Conservation (phyloP, 2,888 invertebrate species). For the Polietes domitor region DNA sequence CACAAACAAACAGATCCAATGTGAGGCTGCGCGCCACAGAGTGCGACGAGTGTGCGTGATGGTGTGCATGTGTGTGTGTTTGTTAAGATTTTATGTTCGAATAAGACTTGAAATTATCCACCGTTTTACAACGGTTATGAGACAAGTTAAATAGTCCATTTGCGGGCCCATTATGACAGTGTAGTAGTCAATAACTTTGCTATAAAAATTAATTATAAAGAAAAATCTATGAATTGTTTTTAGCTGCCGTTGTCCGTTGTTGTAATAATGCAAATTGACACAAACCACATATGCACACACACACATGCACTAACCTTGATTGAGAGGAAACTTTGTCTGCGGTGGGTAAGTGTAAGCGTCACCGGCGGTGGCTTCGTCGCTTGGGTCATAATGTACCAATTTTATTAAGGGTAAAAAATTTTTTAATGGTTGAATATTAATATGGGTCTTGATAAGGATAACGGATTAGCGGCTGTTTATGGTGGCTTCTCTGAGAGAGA, state of each 20-base stretch:
- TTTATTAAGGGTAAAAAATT: slow-evolving; percentile 28
- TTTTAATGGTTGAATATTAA: slow-evolving; percentile 23
- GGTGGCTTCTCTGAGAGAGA: not conserved
- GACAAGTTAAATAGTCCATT: slow-evolving; percentile 63
- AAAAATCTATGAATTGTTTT: slow-evolving; percentile 43
- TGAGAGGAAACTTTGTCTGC: slow-evolving; percentile 14
- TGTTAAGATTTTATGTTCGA: slow-evolving; percentile 33
- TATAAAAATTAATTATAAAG: slow-evolving; percentile 66
- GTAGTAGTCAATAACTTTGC: slow-evolving; percentile 63
- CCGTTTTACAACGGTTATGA: slow-evolving; percentile 56
- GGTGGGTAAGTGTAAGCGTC: not conserved
- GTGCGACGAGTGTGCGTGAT: not conserved
- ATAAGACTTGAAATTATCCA: slow-evolving; percentile 44
- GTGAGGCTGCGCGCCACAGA: not conserved
- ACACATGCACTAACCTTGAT: not conserved
- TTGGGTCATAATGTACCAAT: slow-evolving; percentile 8
- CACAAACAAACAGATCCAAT: not conserved
- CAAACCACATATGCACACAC: not conserved
- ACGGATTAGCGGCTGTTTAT: slow-evolving; percentile 9
- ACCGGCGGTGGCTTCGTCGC: not conserved
- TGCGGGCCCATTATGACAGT: slow-evolving; percentile 58
- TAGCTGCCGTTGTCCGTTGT: slow-evolving; percentile 29
- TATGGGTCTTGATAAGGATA: slow-evolving; percentile 24
- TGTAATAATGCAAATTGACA: slow-evolving; percentile 33
- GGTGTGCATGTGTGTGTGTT: not conserved